phyloP scores from a whole-genome alignment of 2,888 invertebrate genomes.

The Drosophila quinaria region DNA sequence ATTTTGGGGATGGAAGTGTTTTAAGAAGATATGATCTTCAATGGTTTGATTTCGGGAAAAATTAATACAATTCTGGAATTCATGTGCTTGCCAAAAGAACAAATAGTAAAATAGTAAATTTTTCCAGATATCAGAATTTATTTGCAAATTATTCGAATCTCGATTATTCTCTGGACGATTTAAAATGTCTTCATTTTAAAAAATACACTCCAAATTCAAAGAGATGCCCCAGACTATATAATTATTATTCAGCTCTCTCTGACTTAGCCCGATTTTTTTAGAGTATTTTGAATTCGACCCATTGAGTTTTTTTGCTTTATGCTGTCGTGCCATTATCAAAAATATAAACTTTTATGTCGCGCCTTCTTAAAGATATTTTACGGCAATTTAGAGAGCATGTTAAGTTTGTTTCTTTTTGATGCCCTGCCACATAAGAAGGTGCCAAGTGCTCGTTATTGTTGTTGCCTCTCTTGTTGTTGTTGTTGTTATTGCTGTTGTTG shows the following conservation, averaged over 20 bases:
- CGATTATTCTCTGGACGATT: too few species aligned
- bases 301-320: neutral
- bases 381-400: constrained; percentile 60
- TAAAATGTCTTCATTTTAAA: neutral
- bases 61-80: too few species aligned
- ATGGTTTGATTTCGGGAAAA: too few species aligned
- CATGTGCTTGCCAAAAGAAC: too few species aligned
- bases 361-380: constrained; percentile 50
- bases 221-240: too few species aligned
- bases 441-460: constrained; percentile 51
- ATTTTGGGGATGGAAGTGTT: too few species aligned
- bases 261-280: neutral
- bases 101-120: too few species aligned
- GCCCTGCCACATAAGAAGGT: constrained; percentile 33
- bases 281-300: neutral
- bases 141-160: too few species aligned
- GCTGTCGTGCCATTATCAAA: constrained; percentile 35
- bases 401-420: constrained; percentile 47
- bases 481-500: constrained; percentile 25
- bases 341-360: constrained; percentile 55
- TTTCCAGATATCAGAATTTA: too few species aligned
- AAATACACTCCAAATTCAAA: neutral
- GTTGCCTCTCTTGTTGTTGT: constrained; percentile 14
- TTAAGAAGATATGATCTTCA: too few species aligned
- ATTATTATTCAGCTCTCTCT: neutral